These are phyloP conservation scores for Apis florea DNA, from an alignment of 1,140 invertebrate species.

Conservation along the genomic window DNA sequence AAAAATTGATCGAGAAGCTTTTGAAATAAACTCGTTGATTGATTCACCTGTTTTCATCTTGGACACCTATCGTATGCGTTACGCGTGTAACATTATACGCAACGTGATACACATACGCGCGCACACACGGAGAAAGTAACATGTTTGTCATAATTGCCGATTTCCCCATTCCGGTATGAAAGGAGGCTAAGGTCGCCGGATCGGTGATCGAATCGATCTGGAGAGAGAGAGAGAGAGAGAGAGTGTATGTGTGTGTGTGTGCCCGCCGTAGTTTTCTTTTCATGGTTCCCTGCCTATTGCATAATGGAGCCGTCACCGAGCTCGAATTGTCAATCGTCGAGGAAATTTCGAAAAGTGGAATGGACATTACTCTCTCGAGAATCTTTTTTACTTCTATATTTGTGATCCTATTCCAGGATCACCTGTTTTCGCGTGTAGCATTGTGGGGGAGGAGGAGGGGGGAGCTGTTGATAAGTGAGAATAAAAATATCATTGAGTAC, in stretches of 20 bases:
- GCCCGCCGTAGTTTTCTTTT: conserved; percentile 4
- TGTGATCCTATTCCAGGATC: too few species aligned
- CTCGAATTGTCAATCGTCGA: background rate
- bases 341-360: background rate
- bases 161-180: conserved; percentile 49
- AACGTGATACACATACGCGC: conserved; percentile 10
- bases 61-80: background rate
- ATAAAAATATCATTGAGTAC: too few species aligned
- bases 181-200: conserved; percentile 57
- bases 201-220: conserved; percentile 49
- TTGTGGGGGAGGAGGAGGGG: too few species aligned
- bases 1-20: too few species aligned
- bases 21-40: too few species aligned
- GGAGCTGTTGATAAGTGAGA: too few species aligned
- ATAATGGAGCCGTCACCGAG: background rate
- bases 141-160: conserved; percentile 54
- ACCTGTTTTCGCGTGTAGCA: too few species aligned
- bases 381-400: background rate
- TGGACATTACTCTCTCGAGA: too few species aligned
- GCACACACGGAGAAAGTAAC: conserved; percentile 43
- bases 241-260: too few species aligned
- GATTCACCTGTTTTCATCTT: too few species aligned
- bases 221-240: too few species aligned
- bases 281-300: background rate
- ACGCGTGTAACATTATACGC: background rate